Conservation (phyloP, 2,797 vertebrate species). For the Lagocephalus sceleratus region DNA sequence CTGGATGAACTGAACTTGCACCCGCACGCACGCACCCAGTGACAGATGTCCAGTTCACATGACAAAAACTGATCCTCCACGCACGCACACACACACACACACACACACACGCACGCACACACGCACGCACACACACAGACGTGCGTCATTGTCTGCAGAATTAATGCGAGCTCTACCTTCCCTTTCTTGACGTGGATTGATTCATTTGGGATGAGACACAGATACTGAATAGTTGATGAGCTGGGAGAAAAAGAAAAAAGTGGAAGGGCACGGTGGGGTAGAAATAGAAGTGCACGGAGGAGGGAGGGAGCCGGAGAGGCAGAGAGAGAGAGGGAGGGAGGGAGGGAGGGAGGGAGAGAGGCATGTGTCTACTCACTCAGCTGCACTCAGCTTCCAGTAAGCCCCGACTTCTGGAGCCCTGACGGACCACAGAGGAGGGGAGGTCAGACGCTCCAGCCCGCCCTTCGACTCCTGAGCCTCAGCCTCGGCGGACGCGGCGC, state of each 20-base stretch:
- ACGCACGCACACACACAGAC: constrained; percentile 15
- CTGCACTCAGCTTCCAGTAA: constrained; percentile 51
- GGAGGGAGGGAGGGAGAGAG: constrained; percentile 29
- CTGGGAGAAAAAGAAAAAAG: constrained; percentile 66
- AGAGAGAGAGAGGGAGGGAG: constrained; percentile 43
- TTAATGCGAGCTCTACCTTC: constrained; percentile 61
- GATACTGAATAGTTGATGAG: constrained; percentile 84
- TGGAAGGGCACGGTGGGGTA: constrained; percentile 49
- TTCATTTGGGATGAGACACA: constrained; percentile 73
- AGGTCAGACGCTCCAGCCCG: constrained; percentile 43
- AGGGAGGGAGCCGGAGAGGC: constrained; percentile 9
- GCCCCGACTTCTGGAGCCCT: constrained; percentile 46
- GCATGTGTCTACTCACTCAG: constrained; percentile 42
- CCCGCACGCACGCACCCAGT: constrained; percentile 19
- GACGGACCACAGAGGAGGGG: constrained; percentile 49
- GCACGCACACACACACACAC: constrained; percentile 3
- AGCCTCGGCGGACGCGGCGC: constrained; percentile 16
- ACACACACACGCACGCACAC: constrained; percentile 14
- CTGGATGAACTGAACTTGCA: constrained; percentile 33
- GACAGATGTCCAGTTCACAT: constrained; percentile 62
- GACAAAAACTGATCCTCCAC: constrained; percentile 52
- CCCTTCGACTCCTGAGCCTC: constrained; percentile 31
- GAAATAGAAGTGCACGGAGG: constrained; percentile 50
- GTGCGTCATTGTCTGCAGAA: constrained; percentile 46
- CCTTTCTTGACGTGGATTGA: constrained; percentile 65